Percentiles rank a stretch among this genome's conserved stretches.
Conservation (phyloP, 2,113 vertebrate species). For the Corapipo altera region DNA sequence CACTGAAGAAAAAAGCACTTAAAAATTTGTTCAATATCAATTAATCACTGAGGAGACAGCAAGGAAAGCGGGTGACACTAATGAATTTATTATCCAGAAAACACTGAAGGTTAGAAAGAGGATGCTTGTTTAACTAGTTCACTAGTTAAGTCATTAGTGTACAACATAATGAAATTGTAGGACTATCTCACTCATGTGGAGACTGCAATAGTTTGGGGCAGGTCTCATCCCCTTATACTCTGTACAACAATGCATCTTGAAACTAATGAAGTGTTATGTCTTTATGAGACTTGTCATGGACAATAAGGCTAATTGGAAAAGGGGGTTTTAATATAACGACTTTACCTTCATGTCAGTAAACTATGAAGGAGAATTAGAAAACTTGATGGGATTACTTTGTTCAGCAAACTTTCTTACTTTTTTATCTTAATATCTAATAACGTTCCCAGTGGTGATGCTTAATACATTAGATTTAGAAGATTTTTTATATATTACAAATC, state of each 20-base stretch:
- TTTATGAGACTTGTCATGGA: constrained; percentile 56
- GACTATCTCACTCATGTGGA: background rate
- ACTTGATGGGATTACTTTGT: background rate
- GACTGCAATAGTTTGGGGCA: background rate
- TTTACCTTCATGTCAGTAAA: constrained; percentile 11
- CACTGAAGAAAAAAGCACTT: background rate
- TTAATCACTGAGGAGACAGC: background rate
- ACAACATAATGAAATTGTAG: background rate
- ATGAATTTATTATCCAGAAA: background rate
- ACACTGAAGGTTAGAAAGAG: background rate
- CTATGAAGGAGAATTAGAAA: constrained; percentile 56
- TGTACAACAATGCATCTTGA: constrained; percentile 23
- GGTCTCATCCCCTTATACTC: background rate
- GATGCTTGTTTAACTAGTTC: background rate
- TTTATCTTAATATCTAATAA: background rate
- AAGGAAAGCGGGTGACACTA: background rate
- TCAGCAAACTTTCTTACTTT: background rate
- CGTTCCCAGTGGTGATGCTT: background rate
- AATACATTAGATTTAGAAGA: background rate
- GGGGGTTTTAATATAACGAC: constrained; percentile 27
- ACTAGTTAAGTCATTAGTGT: background rate
- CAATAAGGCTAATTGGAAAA: constrained; percentile 60
- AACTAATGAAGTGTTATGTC: constrained; percentile 46
- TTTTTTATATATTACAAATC: background rate
- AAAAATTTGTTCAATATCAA: background rate